These are phyloP conservation scores for Tangara arthus DNA, from an alignment of 2,797 vertebrate species.

Conservation along the genomic window DNA sequence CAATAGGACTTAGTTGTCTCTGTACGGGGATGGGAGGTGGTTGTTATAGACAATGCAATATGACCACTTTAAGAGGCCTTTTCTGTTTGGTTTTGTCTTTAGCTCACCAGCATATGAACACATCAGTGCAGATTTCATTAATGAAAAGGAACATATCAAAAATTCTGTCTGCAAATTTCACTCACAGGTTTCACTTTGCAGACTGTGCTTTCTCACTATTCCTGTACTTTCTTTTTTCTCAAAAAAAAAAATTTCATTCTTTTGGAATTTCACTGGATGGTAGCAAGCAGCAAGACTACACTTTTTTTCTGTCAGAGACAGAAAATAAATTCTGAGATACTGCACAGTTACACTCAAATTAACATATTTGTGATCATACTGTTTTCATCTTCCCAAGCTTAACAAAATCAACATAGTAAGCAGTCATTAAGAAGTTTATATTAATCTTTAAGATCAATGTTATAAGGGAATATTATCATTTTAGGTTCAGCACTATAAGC, in stretches of 20 bases:
- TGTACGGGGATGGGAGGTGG: not conserved
- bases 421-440: not conserved
- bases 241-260: not conserved
- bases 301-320: not conserved
- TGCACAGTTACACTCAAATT: not conserved
- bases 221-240: not conserved
- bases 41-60: not conserved
- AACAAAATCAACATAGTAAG: not conserved
- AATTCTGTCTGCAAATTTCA: not conserved
- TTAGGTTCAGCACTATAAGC: not conserved
- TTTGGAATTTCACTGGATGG: not conserved
- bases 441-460: conserved; percentile 1
- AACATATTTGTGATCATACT: not conserved
- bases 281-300: not conserved
- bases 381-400: conserved; percentile 11
- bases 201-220: not conserved
- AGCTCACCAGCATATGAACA: not conserved
- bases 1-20: not conserved
- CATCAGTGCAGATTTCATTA: not conserved
- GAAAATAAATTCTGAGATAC: not conserved
- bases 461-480: not conserved
- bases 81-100: not conserved
- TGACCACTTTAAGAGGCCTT: not conserved
- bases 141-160: not conserved
- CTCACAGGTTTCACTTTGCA: not conserved